These are phyloP conservation scores for Caenorhabditis wallacei DNA, from an alignment of 2,888 invertebrate genomes.

Conservation along the genomic window DNA sequence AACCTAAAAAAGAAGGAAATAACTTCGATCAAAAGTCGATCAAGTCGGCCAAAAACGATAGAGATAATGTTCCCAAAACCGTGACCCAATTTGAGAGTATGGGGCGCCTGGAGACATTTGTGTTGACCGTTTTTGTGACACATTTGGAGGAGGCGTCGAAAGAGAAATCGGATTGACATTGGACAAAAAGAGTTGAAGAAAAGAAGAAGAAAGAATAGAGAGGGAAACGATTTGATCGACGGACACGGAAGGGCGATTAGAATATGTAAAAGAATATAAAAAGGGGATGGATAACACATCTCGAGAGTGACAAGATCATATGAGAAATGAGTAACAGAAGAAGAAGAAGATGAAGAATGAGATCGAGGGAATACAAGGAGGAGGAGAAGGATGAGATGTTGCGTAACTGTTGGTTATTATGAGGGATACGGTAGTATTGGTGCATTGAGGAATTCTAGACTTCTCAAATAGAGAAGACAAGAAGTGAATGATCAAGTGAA, in stretches of 20 bases:
- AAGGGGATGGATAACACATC: constrained; percentile 21
- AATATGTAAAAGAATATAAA: constrained; percentile 24
- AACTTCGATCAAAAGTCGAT: constrained; percentile 25
- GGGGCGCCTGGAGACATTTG: constrained; percentile 41
- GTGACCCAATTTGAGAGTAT: constrained; percentile 54
- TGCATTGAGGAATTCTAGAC: constrained; percentile 25
- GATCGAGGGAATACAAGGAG: constrained; percentile 1
- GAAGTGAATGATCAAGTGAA: constrained; percentile 34
- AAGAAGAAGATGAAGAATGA: constrained; percentile 9
- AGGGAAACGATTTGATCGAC: constrained; percentile 40
- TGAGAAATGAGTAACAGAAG: not conserved
- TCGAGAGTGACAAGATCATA: not conserved
- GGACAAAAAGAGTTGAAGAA: constrained; percentile 34
- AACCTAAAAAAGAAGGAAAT: not conserved
- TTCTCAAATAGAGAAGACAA: not conserved
- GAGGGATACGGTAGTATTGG: constrained; percentile 11
- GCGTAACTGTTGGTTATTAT: constrained; percentile 22
- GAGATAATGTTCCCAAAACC: constrained; percentile 62
- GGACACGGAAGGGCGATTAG: constrained; percentile 17
- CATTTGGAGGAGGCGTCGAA: constrained; percentile 59
- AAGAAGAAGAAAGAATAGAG: constrained; percentile 12
- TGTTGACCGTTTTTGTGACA: constrained; percentile 62
- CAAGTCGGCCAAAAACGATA: constrained; percentile 45
- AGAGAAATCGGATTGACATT: constrained; percentile 63
- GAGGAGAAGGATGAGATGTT: too few species aligned